Evolutionary conservation across 2,888 invertebrate species (phyloP).

Genomic region (Bugula neritina): DNA sequence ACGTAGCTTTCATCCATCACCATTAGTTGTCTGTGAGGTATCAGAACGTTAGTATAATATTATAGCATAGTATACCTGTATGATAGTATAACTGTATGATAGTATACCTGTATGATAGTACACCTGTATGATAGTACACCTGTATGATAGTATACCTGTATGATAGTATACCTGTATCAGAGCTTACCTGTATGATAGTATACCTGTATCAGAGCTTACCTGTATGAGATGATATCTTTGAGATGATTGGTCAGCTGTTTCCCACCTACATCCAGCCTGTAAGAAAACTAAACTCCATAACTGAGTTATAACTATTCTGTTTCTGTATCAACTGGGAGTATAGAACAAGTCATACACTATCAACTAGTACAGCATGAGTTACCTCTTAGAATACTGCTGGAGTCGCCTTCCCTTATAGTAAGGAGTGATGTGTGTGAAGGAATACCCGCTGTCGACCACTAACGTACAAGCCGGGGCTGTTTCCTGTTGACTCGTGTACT

Average conservation of each 20-base stretch:
- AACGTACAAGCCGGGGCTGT: constrained; percentile 51
- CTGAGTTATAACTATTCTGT: too few relatives aligned
- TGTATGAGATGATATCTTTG: constrained; percentile 92
- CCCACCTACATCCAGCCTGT: constrained; percentile 87
- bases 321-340: too few relatives aligned
- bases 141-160: not conserved
- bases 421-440: constrained; percentile 89
- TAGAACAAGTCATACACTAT: too few relatives aligned
- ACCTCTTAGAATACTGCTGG: constrained; percentile 59
- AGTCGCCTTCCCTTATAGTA: constrained; percentile 57
- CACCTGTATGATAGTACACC: constrained; percentile 84
- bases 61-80: too few relatives aligned
- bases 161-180: constrained; percentile 67
- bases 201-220: constrained; percentile 51
- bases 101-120: constrained; percentile 77
- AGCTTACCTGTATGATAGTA: constrained; percentile 50
- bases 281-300: constrained; percentile 31
- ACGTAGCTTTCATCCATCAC: constrained; percentile 99
- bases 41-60: not conserved
- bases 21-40: constrained; percentile 68
- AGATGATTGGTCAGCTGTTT: constrained; percentile 94
- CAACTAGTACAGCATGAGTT: too few relatives aligned
- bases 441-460: constrained; percentile 89
- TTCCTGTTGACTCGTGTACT: constrained; percentile 59
- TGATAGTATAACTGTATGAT: not conserved